Base-by-base conservation (phyloP, 2,113 vertebrate genomes). In the Myrmecophaga tridactyla region DNA sequence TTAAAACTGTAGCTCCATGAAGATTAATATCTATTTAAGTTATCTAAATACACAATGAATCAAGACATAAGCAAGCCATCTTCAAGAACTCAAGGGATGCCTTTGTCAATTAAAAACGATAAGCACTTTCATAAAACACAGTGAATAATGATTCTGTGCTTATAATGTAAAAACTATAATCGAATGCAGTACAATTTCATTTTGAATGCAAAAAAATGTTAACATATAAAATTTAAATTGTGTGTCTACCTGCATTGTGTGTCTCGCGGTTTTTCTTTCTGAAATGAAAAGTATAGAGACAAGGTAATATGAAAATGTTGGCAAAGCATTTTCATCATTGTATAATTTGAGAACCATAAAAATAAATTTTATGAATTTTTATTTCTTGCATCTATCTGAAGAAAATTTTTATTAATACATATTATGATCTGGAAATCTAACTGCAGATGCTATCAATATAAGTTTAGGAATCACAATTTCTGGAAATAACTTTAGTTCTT, bases 251-350 rank as follows among this genome's bases (percentile, higher is more conserved):
- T 98, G 99, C 99, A 98, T 99, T 99, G 94, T 99, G 99, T 41
- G 99, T 99, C 98, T 99, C 99, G 94, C 99, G 99, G 97, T 99
- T 99, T 99, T 99, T 99, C 99, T 99, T 99, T 98, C 99, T 99
- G 98, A 98, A 98, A 98, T 85, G 94, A 21, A 92, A 23, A 96
- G 18, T 78, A 7, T 10, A 86, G 90, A 96, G 77, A 96, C 97
- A 92, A 67, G 86, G 23, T 69, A 80, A 96, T 6, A 81, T 92
- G 90, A 96, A 97, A 96, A 96, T 36, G 92, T 80, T 81, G 60
- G 41, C 18, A 41, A 73, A 95, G 89, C 56, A 86, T 76, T 95
- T 86, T 90, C 23, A 92, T 1, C 58, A 94, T 41, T 94, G 88
- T 86, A 51, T 67, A 90, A 34, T 94, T 92, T 90, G 56, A 88